A percentile compares a stretch with the other conserved stretches of the same genome.
These are phyloP conservation scores for Olivierus martensii DNA, from an alignment of 1,140 invertebrate genomes.

Conservation along the genomic window DNA sequence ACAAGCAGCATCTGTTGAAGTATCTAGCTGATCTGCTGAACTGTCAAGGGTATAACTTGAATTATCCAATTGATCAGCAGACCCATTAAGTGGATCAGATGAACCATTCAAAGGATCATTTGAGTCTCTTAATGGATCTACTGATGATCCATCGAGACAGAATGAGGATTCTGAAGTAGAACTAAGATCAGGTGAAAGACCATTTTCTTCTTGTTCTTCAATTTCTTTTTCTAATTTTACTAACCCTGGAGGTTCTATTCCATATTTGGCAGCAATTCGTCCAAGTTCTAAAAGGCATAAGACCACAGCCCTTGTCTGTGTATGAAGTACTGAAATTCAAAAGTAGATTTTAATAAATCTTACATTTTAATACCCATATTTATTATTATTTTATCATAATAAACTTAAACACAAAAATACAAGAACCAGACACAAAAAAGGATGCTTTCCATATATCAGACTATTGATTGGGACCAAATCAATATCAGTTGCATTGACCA, in stretches of 20 bases:
- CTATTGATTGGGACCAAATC: too few species aligned
- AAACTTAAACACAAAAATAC: too few species aligned
- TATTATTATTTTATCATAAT: too few species aligned
- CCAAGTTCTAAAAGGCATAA: constrained; percentile 78
- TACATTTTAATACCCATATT: too few species aligned
- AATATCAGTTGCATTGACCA: too few species aligned
- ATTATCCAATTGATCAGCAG: neutral
- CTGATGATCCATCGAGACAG: too few species aligned
- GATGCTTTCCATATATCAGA: too few species aligned
- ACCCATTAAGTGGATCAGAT: neutral
- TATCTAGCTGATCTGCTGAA: neutral
- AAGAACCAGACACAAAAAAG: too few species aligned
- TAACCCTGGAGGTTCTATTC: constrained; percentile 70
- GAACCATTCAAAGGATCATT: too few species aligned
- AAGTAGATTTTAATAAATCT: too few species aligned
- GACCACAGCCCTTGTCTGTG: constrained; percentile 60
- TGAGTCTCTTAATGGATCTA: too few species aligned
- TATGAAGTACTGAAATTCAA: constrained; percentile 49
- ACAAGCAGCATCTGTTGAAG: too few species aligned
- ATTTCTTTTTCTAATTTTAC: constrained; percentile 84
- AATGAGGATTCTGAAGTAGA: constrained; percentile 7
- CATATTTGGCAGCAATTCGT: constrained; percentile 56
- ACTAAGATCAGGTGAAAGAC: constrained; percentile 1
- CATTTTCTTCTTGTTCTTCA: constrained; percentile 38
- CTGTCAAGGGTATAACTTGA: neutral